Evolutionary conservation across 1,140 invertebrate species (phyloP).

Genomic region (Hetaerina americana): DNA sequence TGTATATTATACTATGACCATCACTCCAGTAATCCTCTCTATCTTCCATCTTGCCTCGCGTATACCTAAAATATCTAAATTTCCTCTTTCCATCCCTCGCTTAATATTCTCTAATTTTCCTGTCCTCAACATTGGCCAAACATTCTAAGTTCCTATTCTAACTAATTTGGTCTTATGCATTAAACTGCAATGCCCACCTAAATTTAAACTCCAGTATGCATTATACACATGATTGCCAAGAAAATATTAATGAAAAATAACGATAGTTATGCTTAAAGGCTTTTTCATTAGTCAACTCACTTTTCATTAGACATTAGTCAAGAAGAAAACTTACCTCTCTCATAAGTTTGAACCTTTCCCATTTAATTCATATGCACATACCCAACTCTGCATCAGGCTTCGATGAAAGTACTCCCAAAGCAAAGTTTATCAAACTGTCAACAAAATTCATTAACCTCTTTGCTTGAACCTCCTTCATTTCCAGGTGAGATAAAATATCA

Average conservation of each 20-base stretch:
- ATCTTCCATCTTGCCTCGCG: too few species aligned
- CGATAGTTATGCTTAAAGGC: not conserved
- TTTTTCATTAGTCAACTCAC: not conserved
- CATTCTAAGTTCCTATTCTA: too few species aligned
- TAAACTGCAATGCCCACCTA: too few species aligned
- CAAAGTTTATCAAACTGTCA: constrained; percentile 26
- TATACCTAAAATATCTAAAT: too few species aligned
- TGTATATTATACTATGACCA: too few species aligned
- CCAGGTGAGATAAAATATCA: constrained; percentile 14
- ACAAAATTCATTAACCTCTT: constrained; percentile 24
- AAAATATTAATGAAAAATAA: not conserved
- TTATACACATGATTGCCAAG: not conserved
- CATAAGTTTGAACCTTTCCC: not conserved
- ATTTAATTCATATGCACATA: too few species aligned
- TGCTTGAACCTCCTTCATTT: constrained; percentile 15
- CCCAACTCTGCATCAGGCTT: constrained; percentile 21
- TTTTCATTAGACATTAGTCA: not conserved
- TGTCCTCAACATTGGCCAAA: too few species aligned
- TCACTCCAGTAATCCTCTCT: too few species aligned
- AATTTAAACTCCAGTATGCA: not conserved
- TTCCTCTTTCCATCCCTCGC: too few species aligned
- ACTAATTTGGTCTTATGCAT: too few species aligned
- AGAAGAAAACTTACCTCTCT: not conserved
- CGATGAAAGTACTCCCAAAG: constrained; percentile 26
- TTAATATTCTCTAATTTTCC: too few species aligned